Base-by-base conservation (phyloP, 2,888 invertebrate species). In the Lacanobia wlatinum region DNA sequence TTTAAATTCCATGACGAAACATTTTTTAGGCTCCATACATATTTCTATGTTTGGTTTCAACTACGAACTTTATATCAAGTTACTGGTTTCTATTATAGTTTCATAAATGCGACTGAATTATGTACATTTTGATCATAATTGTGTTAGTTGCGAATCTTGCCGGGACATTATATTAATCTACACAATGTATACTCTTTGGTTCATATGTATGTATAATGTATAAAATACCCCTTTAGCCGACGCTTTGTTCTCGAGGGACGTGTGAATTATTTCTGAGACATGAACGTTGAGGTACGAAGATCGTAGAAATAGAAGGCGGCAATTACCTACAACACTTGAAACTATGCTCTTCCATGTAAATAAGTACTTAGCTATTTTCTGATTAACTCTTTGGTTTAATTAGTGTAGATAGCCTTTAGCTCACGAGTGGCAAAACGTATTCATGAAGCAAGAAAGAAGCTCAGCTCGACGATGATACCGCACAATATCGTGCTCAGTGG, bases 221-320 rank as follows among this genome's bases (percentile, higher is more conserved):
- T 84, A 87, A 85, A 88, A 87, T 83, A 85, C 76, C 84, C 85
- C 88, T 86, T 85, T 84, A 88, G 84, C 78, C 81, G 78, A 77
- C 85, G 88, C 90, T 90, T 91, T 89, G 90, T 91, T 89, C 90
- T 82, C 84, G 40, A 67, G 84, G 84, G 88, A 88, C 82, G 82
- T 86, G 85, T 91, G 88, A 91, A 91, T 91, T 88, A 91, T 91
- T 91, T 83, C 88, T 90, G 75, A 90, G 89, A 87, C 82, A 81
- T 78, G 73, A 73, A 77, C 85, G 12, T 43, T n/a, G 83, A 89
- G 59, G 68, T 87, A 61, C 10, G 82, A 88, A 87, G 21, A 52
- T 50, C 12, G 52, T 21, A 40, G 34, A 38, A 70, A 73, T 78
- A 59, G 40, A 16, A 48, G 10, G 18, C 21, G 38, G 12, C 1